Base-by-base conservation (phyloP, 2,113 vertebrate genomes). In the Burhinus oedicnemus region DNA sequence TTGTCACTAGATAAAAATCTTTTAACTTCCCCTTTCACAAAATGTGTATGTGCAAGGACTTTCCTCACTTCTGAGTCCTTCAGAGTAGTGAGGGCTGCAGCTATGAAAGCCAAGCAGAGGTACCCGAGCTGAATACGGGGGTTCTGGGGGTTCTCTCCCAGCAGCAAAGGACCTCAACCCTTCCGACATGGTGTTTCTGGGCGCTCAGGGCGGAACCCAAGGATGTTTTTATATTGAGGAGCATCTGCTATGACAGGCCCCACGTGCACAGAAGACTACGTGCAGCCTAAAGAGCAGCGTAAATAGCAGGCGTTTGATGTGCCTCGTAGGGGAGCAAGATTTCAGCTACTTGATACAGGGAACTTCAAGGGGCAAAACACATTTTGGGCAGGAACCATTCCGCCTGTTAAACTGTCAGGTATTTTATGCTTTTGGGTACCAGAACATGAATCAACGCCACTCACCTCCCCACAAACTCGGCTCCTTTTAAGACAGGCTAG, bases 241-340 rank as follows among this genome's bases (percentile, higher is more conserved):
- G 27, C 34, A 32, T 5, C 44, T 58, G 18, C 20, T 11, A 1
- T 0, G n/a, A 29, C 29, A 51, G 34, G 70, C 61, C 32, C 11
- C 6, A 18, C 6, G 10, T 4, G n/a, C 4, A 11, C 29, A 54
- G 14, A 5, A 20, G n/a, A 6, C 6, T 7, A 14, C 0, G 19
- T 2, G 55, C 70, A 15, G 52, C 0, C 0, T 3, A 4, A 70
- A 14, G 0, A 36, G 61, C 62, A n/a, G 52, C 0, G 1, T 3
- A 4, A 70, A 14, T 0, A 36, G 61, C 62, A n/a, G 8, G 3
- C 2, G 10, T 5, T 5, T 5, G 3, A 34, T 20, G 29, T 0
- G 27, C 38, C 34, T 49, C 75, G 12, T 17, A 12, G 9, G 18
- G 38, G 30, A 77, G 23, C 13, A 5, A 45, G 25, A 58, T 11